Base-by-base conservation (phyloP, 2,888 invertebrate genomes). In the Phorcus lineatus region DNA sequence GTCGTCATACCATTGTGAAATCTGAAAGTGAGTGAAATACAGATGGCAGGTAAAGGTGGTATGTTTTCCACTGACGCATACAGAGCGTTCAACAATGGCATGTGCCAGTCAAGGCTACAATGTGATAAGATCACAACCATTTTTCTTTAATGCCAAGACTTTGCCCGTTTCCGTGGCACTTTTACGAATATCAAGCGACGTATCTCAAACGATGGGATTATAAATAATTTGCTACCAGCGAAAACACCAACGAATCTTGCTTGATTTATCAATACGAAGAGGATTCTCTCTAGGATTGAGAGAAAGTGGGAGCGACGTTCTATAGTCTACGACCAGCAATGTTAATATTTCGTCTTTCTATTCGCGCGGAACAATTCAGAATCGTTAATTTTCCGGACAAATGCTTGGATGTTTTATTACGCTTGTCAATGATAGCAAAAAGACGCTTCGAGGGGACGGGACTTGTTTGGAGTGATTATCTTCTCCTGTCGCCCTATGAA, bases 371-470 rank as follows among this genome's bases (percentile, higher is more conserved):
- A 62, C 62, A 62, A 62, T 62, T 62, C 62, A 28, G 47, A 62
- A 62, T 28, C 62, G 62, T 62, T 62, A 62, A 62, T 62, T 62
- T 62, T 62, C 22, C 62, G 62, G 62, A 62, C 62, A 62, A 62
- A 62, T 62, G 62, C 62, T 62, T 62, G 62, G 28, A 62, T 62
- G 62, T 62, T 62, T 62, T 62, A 62, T 24, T 24, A 62, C 62
- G 22, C 28, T 62, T 62, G 62, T 62, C 62, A 62, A 28, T 62
- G 62, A 24, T 28, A 28, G 62, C 62, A 16, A 62, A 62, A 62
- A 62, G 62, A 62, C 62, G 62, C 24, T 62, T 28, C 28, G 17
- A 62, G 16, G 13, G 28, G 62, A 62, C 28, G 28, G n/a, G 22
- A 17, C 62, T 28, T 62, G 62, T 62, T 62, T 2, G 24, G 24